These are phyloP conservation scores for Dugesia japonica DNA, from an alignment of 2,888 invertebrate genomes.

Conservation along the genomic window DNA sequence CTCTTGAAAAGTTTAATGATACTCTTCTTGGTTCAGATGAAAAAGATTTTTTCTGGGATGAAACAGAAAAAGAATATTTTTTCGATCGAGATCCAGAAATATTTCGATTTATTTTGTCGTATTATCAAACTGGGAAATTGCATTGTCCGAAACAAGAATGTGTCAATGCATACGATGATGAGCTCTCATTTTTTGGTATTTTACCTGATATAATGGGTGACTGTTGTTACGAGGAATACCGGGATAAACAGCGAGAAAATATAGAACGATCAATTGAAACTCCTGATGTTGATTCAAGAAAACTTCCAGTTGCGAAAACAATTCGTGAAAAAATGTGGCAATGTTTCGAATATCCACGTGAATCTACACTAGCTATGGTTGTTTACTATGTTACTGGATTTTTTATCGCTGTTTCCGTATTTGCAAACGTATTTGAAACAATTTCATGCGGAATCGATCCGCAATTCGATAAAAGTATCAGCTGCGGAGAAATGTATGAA, in stretches of 20 bases:
- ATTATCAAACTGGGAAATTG: constrained; percentile 94
- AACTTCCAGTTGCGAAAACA: constrained; percentile 53
- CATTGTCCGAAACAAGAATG: constrained; percentile 99
- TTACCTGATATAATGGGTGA: constrained; percentile 88
- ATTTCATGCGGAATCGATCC: constrained; percentile 67
- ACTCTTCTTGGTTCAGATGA: constrained; percentile 88
- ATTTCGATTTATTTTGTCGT: constrained; percentile 91
- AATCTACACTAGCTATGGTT: constrained; percentile 91
- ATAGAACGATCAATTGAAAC: constrained; percentile 94
- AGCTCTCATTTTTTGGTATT: constrained; percentile 94
- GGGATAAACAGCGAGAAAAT: constrained; percentile 93
- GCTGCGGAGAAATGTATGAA: constrained; percentile 92
- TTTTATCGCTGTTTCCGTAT: constrained; percentile 97
- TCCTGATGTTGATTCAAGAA: constrained; percentile 49
- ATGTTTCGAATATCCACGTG: constrained; percentile 94
- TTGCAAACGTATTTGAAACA: constrained; percentile 96
- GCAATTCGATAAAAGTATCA: constrained; percentile 52
- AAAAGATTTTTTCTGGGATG: constrained; percentile 96
- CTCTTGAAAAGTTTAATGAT: constrained; percentile 95
- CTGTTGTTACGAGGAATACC: constrained; percentile 98
- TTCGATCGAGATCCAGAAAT: constrained; percentile 98
- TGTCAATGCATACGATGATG: constrained; percentile 93
- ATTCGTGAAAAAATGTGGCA: constrained; percentile 81
- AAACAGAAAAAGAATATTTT: constrained; percentile 91
- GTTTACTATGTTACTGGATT: constrained; percentile 99